phyloP scores from a whole-genome alignment of 2,888 invertebrate species.

The Ochropacha duplaris region DNA sequence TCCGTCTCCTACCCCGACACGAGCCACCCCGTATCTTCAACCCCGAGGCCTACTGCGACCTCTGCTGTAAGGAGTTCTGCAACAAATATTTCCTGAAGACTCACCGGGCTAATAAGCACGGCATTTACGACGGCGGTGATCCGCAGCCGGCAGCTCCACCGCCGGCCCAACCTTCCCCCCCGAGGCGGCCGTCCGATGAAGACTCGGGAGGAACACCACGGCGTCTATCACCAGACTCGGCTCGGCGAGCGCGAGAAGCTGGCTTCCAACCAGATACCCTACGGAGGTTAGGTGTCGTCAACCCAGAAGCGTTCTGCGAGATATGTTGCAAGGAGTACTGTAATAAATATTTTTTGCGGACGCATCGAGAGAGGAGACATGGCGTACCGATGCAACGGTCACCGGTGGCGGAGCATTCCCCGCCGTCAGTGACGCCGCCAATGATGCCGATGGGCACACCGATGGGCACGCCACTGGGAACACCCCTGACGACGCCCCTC shows the following conservation, averaged over 20 bases:
- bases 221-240: constrained; percentile 83
- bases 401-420: constrained; percentile 76
- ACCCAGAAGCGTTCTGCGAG: constrained; percentile 96
- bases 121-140: constrained; percentile 88
- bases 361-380: constrained; percentile 97
- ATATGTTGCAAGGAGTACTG: constrained; percentile 96
- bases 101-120: constrained; percentile 98
- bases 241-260: constrained; percentile 86
- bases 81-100: constrained; percentile 99
- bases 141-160: constrained; percentile 63
- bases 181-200: constrained; percentile 70
- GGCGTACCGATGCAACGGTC: constrained; percentile 85
- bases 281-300: constrained; percentile 90
- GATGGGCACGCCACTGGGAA: constrained; percentile 86
- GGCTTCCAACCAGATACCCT: constrained; percentile 89
- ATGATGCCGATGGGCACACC: constrained; percentile 42
- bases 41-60: constrained; percentile 97
- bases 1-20: constrained; percentile 77
- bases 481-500: constrained; percentile 89
- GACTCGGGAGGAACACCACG: constrained; percentile 80
- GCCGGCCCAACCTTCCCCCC: constrained; percentile 75
- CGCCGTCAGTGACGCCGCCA: constrained; percentile 65
- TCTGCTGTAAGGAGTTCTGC: constrained; percentile 99
- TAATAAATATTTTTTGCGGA: constrained; percentile 95
- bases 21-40: constrained; percentile 94